These are phyloP conservation scores for Heliconius congener DNA, from an alignment of 1,140 invertebrate genomes.

Conservation along the genomic window DNA sequence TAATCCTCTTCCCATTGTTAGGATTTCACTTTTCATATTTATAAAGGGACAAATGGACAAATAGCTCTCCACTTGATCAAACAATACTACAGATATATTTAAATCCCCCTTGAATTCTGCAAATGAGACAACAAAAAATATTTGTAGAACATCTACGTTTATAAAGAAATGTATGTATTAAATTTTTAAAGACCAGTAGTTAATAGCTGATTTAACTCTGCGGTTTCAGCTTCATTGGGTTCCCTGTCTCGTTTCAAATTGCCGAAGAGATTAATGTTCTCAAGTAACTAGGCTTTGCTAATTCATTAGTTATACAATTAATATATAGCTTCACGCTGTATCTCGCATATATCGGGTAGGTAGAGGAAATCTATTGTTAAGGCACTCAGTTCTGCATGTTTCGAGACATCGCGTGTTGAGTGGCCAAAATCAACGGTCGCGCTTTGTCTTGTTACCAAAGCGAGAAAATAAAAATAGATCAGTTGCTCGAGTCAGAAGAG, in stretches of 20 bases:
- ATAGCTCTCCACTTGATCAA: conserved; percentile 35
- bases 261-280: conserved; percentile 12
- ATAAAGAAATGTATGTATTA: neutral
- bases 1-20: conserved; percentile 30
- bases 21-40: conserved; percentile 30
- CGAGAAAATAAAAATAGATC: no score
- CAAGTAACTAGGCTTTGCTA: neutral
- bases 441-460: no score
- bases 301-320: neutral
- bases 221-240: conserved; percentile 11
- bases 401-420: no score
- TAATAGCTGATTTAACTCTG: conserved; percentile 12
- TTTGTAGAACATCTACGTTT: conserved; percentile 11
- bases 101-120: conserved; percentile 33
- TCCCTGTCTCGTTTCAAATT: conserved; percentile 8
- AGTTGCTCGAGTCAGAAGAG: no score
- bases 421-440: no score
- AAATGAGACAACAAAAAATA: conserved; percentile 34
- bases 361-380: no score
- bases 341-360: no score
- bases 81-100: conserved; percentile 26
- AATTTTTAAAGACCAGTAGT: conserved; percentile 11
- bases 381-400: no score
- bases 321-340: no score
- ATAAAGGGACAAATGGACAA: conserved; percentile 23